phyloP scores from a whole-genome alignment of 2,888 invertebrate species.

The Zaprionus lineosus region DNA sequence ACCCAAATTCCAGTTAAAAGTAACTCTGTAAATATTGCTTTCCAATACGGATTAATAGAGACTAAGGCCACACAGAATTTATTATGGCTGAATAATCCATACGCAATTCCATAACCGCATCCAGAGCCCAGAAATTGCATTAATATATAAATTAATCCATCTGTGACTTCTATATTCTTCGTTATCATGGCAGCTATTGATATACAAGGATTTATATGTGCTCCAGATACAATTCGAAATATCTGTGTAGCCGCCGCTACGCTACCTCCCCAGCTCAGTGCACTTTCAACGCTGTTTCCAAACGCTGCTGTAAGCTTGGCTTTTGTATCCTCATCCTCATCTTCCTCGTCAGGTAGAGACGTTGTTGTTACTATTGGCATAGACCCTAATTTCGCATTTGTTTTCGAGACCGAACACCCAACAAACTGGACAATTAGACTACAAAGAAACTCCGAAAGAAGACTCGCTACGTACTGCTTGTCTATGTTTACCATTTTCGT shows the following conservation, averaged over 20 bases:
- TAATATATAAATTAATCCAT: constrained; percentile 31
- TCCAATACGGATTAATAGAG: constrained; percentile 1
- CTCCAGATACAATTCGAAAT: constrained; percentile 45
- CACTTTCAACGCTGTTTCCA: not conserved
- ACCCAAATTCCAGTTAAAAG: constrained; percentile 40
- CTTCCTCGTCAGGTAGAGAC: too few species aligned
- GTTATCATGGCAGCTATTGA: constrained; percentile 41
- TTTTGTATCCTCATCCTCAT: too few species aligned
- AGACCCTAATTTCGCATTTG: too few species aligned
- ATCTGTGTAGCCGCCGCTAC: constrained; percentile 39
- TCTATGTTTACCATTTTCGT: constrained; percentile 27
- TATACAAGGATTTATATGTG: constrained; percentile 48
- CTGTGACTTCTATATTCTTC: not conserved
- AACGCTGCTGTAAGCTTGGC: too few species aligned
- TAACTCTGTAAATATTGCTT: constrained; percentile 20
- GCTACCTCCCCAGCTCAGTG: constrained; percentile 34
- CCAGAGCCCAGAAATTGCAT: constrained; percentile 31
- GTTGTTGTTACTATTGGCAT: too few species aligned
- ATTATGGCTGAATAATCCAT: not conserved
- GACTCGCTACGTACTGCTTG: constrained; percentile 6
- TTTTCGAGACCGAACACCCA: constrained; percentile 12
- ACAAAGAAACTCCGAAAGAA: constrained; percentile 27
- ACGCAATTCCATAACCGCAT: not conserved
- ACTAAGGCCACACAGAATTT: not conserved
- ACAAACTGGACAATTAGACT: constrained; percentile 23